phyloP scores from a whole-genome alignment of 2,888 invertebrate genomes.

The Phoenoteleia sp. region DNA sequence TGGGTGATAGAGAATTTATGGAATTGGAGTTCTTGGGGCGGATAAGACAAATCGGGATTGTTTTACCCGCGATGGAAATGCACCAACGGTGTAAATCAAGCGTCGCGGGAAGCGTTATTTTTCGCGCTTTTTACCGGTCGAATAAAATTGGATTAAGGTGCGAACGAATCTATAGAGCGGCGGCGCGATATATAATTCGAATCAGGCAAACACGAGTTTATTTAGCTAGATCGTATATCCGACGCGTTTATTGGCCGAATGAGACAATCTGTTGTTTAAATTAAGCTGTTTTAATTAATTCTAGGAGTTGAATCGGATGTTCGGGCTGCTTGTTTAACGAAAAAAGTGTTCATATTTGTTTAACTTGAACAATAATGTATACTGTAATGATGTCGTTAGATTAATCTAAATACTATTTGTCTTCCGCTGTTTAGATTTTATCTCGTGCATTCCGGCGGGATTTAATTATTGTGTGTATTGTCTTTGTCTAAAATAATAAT shows the following conservation, averaged over 20 bases:
- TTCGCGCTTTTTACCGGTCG: slow-evolving; percentile 19
- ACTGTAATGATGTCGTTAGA: no score
- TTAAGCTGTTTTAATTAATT: slow-evolving; percentile 55
- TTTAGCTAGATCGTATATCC: slow-evolving; percentile 51
- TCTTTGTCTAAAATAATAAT: no score
- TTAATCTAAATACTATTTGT: no score
- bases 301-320: no score
- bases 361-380: no score
- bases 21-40: slow-evolving; percentile 48
- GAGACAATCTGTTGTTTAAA: slow-evolving; percentile 61
- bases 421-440: no score
- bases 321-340: no score
- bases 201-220: slow-evolving; percentile 52
- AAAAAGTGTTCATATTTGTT: no score
- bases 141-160: slow-evolving; percentile 60
- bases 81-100: slow-evolving; percentile 37
- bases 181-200: slow-evolving; percentile 42
- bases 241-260: slow-evolving; percentile 48
- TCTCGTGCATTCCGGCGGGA: no score
- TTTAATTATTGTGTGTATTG: no score
- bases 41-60: slow-evolving; percentile 53
- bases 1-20: slow-evolving; percentile 56
- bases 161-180: not conserved
- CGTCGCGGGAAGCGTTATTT: slow-evolving; percentile 17
- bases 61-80: slow-evolving; percentile 40